Base-by-base conservation (phyloP, 2,888 invertebrate genomes). In the Leucozona laternaria region DNA sequence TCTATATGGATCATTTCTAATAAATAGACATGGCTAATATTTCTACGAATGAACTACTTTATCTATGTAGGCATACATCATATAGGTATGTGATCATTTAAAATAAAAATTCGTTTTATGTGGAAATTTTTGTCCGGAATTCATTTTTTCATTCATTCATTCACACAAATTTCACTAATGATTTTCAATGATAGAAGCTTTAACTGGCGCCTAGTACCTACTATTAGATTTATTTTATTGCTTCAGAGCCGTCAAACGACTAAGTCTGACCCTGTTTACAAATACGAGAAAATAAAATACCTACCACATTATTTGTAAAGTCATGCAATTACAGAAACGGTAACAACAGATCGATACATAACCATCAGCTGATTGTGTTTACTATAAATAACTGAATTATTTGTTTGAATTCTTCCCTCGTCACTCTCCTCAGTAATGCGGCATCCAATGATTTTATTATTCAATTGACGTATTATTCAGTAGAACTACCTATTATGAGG, bases 381-480 rank as follows among this genome's bases (percentile, higher is more conserved):
- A n/a, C n/a, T n/a, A 83, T 68, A 68, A 62, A 73, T 55, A 73
- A 45, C 11, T 22, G 48, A 72, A 28, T 45, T 58, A 1, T 37
- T 58, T 13, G 37, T 15, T 11, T 10, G 8, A 15, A 40, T 15
- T 43, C 4, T 13, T 22, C 22, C 17, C 50, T 17, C 0, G 7
- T 13, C 4, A 4, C 10, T 13, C 43, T n/a, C 11, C 8, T 28
- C 6, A 11, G 13, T 17, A 13, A 17, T 13, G 11, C 1, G 7
- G 70, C 62, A 48, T 17, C 45, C 77, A 77, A 68, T 48, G 55
- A 60, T 71, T 48, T 22, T 37, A 77, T 68, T 77, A 76, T 71
- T 79, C 71, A 45, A 37, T 58, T 53, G 50, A 58, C 58, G 58
- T 75, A 64, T 73, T n/a, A 37, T 3, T 17, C 17, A 28, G 31